A percentile compares a stretch with the other conserved stretches of the same genome.
These are phyloP conservation scores for Apodemia mormo DNA, from an alignment of 2,888 invertebrate genomes.

Conservation along the genomic window DNA sequence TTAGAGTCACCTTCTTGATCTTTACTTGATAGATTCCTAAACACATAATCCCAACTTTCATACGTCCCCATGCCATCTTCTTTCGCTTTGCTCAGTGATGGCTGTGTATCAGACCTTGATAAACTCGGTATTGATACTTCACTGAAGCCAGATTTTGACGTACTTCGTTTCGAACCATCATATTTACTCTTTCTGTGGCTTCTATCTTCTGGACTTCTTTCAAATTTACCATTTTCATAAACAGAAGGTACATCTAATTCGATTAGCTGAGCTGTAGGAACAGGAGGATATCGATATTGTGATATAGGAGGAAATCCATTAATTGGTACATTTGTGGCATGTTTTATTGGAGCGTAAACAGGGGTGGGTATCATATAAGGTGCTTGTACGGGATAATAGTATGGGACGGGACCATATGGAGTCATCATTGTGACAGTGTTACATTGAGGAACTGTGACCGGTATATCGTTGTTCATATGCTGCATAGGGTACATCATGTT, in stretches of 20 bases:
- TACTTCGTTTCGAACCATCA: conserved; percentile 53
- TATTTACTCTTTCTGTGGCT: conserved; percentile 51
- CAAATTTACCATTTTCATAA: conserved; percentile 67
- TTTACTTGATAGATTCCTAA: conserved; percentile 87
- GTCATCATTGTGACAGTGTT: conserved; percentile 59
- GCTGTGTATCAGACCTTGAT: conserved; percentile 74
- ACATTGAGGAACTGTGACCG: conserved; percentile 48
- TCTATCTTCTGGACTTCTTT: conserved; percentile 54
- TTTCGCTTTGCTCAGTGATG: conserved; percentile 75
- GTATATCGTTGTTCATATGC: conserved; percentile 49
- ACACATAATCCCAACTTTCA: conserved; percentile 91
- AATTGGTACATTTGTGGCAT: conserved; percentile 67
- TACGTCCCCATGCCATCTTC: conserved; percentile 86
- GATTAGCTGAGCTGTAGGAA: conserved; percentile 86
- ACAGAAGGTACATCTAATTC: conserved; percentile 81
- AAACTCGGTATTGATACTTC: conserved; percentile 68
- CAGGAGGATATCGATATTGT: conserved; percentile 71
- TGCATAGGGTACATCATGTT: conserved; percentile 56
- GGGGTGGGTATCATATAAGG: conserved; percentile 75
- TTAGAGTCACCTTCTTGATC: conserved; percentile 86
- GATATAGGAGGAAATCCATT: conserved; percentile 71
- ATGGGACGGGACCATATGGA: conserved; percentile 64
- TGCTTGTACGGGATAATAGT: conserved; percentile 70
- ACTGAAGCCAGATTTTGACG: conserved; percentile 67
- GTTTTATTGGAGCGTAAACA: conserved; percentile 70